Evolutionary conservation across 2,797 vertebrate species (phyloP).

Genomic region (Lagocephalus sceleratus): DNA sequence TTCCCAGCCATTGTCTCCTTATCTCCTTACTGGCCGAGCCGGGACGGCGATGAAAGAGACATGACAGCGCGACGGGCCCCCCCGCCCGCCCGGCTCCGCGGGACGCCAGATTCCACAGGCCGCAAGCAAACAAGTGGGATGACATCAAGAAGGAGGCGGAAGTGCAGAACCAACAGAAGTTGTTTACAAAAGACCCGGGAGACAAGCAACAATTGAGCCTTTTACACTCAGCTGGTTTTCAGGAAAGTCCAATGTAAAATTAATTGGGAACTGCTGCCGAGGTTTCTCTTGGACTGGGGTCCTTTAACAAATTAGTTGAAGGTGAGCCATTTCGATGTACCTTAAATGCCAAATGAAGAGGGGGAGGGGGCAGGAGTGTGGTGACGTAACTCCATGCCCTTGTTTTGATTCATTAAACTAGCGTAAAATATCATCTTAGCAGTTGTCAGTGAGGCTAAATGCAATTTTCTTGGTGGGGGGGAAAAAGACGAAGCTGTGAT

Average conservation of each 20-base stretch:
- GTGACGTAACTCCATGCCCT: not conserved
- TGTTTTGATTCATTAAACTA: not conserved
- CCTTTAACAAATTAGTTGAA: conserved; percentile 32
- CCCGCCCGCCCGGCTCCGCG: conserved; percentile 61
- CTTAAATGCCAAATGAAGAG: conserved; percentile 41
- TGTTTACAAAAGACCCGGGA: conserved; percentile 55
- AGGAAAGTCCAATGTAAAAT: conserved; percentile 9
- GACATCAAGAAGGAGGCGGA: conserved; percentile 53
- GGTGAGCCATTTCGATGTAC: conserved; percentile 32
- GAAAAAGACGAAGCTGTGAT: too few species aligned
- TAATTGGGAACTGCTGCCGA: conserved; percentile 3
- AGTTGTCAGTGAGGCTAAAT: too few species aligned
- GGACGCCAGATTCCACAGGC: conserved; percentile 70
- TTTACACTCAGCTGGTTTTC: conserved; percentile 15
- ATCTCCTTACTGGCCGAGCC: conserved; percentile 76
- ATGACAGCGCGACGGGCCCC: conserved; percentile 71
- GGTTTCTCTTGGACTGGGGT: not conserved
- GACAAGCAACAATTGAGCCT: conserved; percentile 37
- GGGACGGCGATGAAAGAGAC: conserved; percentile 76
- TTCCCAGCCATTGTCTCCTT: conserved; percentile 71
- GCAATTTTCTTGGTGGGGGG: too few species aligned
- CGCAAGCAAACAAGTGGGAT: conserved; percentile 65
- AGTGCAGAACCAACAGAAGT: conserved; percentile 62
- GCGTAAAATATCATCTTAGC: not conserved
- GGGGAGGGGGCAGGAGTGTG: conserved; percentile 22